Evolutionary conservation across 2,888 invertebrate species (phyloP).

Genomic region (Julus scandinavius): DNA sequence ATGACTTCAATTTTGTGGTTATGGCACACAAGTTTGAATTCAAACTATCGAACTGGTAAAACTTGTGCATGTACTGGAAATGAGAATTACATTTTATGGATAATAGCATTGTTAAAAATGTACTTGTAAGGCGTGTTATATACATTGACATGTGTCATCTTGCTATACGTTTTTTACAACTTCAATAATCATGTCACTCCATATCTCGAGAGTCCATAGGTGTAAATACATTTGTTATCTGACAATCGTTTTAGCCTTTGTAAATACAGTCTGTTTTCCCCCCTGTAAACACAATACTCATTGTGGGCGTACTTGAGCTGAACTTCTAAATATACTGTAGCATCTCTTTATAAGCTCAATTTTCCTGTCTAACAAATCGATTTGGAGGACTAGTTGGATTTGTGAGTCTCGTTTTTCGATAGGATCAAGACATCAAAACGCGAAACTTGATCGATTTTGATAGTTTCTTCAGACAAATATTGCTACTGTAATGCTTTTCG

Average conservation of each 20-base stretch:
- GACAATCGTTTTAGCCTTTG: background rate
- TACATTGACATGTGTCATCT: too few species aligned
- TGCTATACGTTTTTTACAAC: too few species aligned
- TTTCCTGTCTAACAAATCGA: background rate
- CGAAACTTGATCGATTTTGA: background rate
- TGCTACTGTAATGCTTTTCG: background rate
- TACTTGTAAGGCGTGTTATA: background rate
- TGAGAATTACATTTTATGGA: too few species aligned
- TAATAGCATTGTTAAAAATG: too few species aligned
- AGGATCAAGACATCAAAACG: background rate
- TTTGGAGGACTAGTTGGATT: background rate
- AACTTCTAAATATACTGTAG: background rate
- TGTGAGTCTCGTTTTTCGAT: background rate
- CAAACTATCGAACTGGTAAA: background rate
- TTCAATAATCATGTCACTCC: too few species aligned
- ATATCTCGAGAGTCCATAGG: too few species aligned
- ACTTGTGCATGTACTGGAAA: background rate
- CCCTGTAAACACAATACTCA: background rate
- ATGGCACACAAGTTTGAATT: too few species aligned
- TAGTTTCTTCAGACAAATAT: background rate
- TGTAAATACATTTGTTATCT: background rate
- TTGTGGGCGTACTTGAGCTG: background rate
- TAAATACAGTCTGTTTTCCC: background rate
- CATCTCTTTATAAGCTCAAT: background rate
- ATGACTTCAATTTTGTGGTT: background rate